Base-by-base conservation (phyloP, 1,140 invertebrate genomes). In the Pseudomyrmex flavicornis region DNA sequence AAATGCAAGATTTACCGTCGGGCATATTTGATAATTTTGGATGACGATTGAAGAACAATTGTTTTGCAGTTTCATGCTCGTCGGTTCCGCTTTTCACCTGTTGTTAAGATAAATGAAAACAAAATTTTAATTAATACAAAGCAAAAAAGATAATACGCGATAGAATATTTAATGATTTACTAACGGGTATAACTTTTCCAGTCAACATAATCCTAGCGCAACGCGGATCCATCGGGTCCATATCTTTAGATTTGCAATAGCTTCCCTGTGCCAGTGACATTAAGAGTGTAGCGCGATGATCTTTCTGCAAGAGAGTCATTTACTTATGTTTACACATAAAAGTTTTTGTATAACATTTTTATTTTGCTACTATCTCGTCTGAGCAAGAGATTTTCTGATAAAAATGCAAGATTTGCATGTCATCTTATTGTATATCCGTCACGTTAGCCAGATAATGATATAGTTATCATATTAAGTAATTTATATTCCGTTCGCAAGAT, bases 161-260 rank as follows among this genome's bases (percentile, higher is more conserved):
- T 35, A 63, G 15, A 63, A 35, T 35, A n/a, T 66, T 46, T 54
- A 35, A 26, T 20, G 9, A 83, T 91, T 91, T 97, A 84, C 75
- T 86, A 17, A 89, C 88, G 22, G 68, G 4, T 79, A 35, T 35
- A 74, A 97, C 95, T 89, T 95, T 95, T 17, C 97, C 97, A 22
- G 95, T 95, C 1, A 98, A 92, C 85, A 97, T 96, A 1, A 97
- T 93, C 79, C 97, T 95, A 1, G 96, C 96, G 94, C 97, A 98
- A 7, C 96, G 95, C 1, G 97, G 97, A 91, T 98, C 97, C 95
- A 98, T 97, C 0, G 97, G 96, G 91, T 98, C 97, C 83, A 95
- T 96, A 17, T 95, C 90, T 63, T 96, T 93, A 1, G 93, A 91
- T 58, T 94, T 93, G 86, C 97, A 98, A 88, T 96, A 97, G 13